Percentiles rank a stretch among this genome's conserved stretches.
Conservation (phyloP, 2,888 invertebrate genomes). For the Bellardia bayeri region DNA sequence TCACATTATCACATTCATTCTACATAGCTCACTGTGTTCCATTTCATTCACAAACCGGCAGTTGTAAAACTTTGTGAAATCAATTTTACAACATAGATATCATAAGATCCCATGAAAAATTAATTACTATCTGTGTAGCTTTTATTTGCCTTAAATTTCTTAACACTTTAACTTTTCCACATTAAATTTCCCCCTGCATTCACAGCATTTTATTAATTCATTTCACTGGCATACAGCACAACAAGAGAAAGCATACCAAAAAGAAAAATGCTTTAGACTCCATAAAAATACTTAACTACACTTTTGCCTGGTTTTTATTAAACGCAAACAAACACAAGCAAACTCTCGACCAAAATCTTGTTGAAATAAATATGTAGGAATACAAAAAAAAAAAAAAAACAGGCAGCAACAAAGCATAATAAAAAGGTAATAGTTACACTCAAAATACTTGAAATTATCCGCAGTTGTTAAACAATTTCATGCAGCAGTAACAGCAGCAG, state of each 20-base stretch:
- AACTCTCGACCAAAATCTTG: slow-evolving; percentile 10
- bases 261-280: slow-evolving; percentile 22
- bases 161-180: neutral
- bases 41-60: no score
- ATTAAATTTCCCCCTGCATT: neutral
- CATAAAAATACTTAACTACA: slow-evolving; percentile 36
- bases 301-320: slow-evolving; percentile 38
- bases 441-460: slow-evolving; percentile 64
- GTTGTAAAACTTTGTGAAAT: no score
- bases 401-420: neutral
- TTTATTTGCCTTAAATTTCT: neutral
- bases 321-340: neutral
- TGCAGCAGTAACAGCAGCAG: slow-evolving; percentile 6
- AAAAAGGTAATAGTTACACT: slow-evolving; percentile 33
- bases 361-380: slow-evolving; percentile 18
- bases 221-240: slow-evolving; percentile 11
- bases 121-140: no score
- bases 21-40: no score
- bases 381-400: neutral
- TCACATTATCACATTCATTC: no score
- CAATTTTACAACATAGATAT: no score
- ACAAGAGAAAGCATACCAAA: neutral
- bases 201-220: slow-evolving; percentile 29
- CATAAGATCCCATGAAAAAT: no score
- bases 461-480: slow-evolving; percentile 59